A percentile compares a stretch with the other conserved stretches of the same genome.
Evolutionary conservation across 2,888 invertebrate species (phyloP).

Genomic region (Notodonta ziczac): DNA sequence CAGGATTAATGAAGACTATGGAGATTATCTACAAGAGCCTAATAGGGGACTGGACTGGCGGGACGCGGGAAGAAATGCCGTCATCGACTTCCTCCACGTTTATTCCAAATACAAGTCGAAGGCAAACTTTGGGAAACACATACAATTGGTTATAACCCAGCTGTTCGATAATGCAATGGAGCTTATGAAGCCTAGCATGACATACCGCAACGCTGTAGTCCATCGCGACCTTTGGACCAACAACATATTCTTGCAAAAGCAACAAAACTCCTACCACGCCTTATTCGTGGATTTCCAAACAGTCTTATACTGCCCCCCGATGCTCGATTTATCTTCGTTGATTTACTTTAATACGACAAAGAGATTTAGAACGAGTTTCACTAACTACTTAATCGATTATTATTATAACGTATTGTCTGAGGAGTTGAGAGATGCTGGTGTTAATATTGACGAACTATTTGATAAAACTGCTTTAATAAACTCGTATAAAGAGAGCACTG

Average conservation of each 20-base stretch:
- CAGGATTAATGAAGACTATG: constrained; percentile 68
- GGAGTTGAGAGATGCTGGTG: constrained; percentile 61
- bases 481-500: constrained; percentile 59
- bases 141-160: constrained; percentile 50
- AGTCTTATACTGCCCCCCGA: constrained; percentile 86
- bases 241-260: constrained; percentile 82
- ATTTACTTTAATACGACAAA: constrained; percentile 82
- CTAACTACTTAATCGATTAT: constrained; percentile 71
- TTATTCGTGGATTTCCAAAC: constrained; percentile 89
- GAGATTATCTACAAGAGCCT: constrained; percentile 60
- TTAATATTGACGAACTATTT: constrained; percentile 51
- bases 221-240: constrained; percentile 87
- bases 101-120: constrained; percentile 60
- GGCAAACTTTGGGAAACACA: constrained; percentile 44
- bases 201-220: constrained; percentile 78
- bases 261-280: constrained; percentile 66
- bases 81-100: constrained; percentile 61
- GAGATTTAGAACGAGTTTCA: constrained; percentile 68
- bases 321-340: constrained; percentile 85
- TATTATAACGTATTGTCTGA: constrained; percentile 80
- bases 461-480: constrained; percentile 44
- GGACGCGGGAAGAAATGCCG: constrained; percentile 65
- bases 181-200: constrained; percentile 67
- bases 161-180: constrained; percentile 54
- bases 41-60: constrained; percentile 55